Conservation (phyloP, 2,113 vertebrate species). For the Lepus timidus region DNA sequence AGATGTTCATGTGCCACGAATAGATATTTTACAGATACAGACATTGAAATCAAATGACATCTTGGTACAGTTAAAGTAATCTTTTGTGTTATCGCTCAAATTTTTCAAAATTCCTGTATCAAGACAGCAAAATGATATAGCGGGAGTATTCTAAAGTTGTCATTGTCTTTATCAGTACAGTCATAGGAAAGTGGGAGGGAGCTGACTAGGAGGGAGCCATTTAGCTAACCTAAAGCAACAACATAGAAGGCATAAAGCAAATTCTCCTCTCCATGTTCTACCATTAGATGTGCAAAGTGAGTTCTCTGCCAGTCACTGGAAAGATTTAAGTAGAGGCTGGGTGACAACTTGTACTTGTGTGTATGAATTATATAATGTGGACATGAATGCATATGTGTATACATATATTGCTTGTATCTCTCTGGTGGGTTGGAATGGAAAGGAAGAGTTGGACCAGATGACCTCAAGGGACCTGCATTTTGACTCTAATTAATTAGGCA, state of each 20-base stretch:
- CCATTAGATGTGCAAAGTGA: neutral
- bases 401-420: neutral
- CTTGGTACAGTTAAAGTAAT: conserved; percentile 40
- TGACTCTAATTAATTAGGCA: neutral
- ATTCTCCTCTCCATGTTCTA: neutral
- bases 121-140: neutral
- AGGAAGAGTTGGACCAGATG: neutral
- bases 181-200: conserved; percentile 15
- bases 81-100: conserved; percentile 37
- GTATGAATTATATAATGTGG: neutral
- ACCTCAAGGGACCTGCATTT: neutral
- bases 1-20: neutral
- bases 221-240: neutral
- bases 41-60: conserved; percentile 3
- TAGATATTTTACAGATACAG: conserved; percentile 20
- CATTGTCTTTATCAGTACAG: conserved; percentile 50
- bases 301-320: neutral
- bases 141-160: neutral
- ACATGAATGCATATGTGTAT: neutral
- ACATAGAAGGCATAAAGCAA: neutral
- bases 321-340: neutral
- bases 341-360: neutral
- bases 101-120: conserved; percentile 26
- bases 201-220: neutral
- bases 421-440: neutral